Conservation (phyloP, 2,113 vertebrate species). For the Bolborhynchus lineola region DNA sequence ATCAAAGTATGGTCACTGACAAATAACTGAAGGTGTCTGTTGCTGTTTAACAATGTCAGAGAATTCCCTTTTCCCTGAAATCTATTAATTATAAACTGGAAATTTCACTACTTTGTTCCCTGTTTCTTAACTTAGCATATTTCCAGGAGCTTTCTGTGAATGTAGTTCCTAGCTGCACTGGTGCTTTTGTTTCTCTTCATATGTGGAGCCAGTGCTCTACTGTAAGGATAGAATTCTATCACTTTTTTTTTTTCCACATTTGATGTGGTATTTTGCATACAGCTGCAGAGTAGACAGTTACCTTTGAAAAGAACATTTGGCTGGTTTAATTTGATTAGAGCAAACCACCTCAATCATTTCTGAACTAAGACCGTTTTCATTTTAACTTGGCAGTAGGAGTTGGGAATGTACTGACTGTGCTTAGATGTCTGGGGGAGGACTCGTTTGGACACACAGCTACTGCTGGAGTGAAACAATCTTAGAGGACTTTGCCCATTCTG, state of each 20-base stretch:
- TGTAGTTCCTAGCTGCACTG: conserved; percentile 62
- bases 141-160: conserved; percentile 69
- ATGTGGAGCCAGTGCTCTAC: conserved; percentile 68
- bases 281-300: conserved; percentile 87
- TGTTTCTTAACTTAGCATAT: conserved; percentile 72
- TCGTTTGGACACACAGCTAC: conserved; percentile 54
- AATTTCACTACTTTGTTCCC: conserved; percentile 68
- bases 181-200: conserved; percentile 75
- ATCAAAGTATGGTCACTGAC: conserved; percentile 53
- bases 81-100: conserved; percentile 71
- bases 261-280: conserved; percentile 87
- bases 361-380: conserved; percentile 84
- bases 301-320: conserved; percentile 85
- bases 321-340: conserved; percentile 83
- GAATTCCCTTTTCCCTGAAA: conserved; percentile 61
- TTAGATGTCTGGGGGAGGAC: conserved; percentile 70
- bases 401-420: conserved; percentile 78
- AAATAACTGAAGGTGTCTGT: conserved; percentile 71
- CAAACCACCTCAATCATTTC: conserved; percentile 86
- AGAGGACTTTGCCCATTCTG: conserved; percentile 1
- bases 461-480: conserved; percentile 37
- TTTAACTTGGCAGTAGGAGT: conserved; percentile 83
- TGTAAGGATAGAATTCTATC: conserved; percentile 78
- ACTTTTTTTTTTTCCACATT: conserved; percentile 72
- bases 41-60: conserved; percentile 64